Base-by-base conservation (phyloP, 2,797 vertebrate genomes). In the Antennarius maculatus region DNA sequence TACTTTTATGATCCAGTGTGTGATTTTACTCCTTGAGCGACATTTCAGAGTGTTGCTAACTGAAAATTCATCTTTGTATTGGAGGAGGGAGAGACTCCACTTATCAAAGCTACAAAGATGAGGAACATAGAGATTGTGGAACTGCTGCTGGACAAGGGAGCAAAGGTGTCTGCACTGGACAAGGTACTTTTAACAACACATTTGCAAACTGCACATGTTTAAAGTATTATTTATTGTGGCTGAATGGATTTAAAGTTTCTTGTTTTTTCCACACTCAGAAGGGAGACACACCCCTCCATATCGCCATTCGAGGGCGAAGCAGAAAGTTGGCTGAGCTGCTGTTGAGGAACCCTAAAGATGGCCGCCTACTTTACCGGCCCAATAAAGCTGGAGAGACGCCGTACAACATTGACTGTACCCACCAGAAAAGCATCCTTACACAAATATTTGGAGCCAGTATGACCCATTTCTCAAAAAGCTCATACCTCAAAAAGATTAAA, bases 61-160 rank as follows among this genome's bases (percentile, higher is more conserved):
- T 65, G 1, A 14, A 53, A 18, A 8, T 70, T 13, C 45, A 7
- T 59, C 4, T 31, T 60, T 81, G 12, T 45, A 5, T 70, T 73
- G 67, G 66, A 99, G 98, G 97, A 99, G 7, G 96, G 95, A 34
- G 98, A 99, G 86, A 98, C 97, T 0, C 95, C 97, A 0, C 95
- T 99, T 61, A 99, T 99, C 85, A 99, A 99, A 91, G 97, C 97
- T 54, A 99, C 97, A 62, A 99, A 99, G 91, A 99, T 99, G 97
- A 96, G 98, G 81, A 98, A 95, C 79, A 97, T 99, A 71, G 98
- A 99, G 80, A 94, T 99, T 28, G 98, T 99, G 62, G 97, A 99
- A 80, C 95, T 97, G 41, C 91, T 99, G 77, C 90, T 99, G 67
- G 97, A 99, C 84, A 99, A 97, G 92, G 97, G 96, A 69, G 98